These are phyloP conservation scores for Eudemis profundana DNA, from an alignment of 2,888 invertebrate species.

Conservation along the genomic window DNA sequence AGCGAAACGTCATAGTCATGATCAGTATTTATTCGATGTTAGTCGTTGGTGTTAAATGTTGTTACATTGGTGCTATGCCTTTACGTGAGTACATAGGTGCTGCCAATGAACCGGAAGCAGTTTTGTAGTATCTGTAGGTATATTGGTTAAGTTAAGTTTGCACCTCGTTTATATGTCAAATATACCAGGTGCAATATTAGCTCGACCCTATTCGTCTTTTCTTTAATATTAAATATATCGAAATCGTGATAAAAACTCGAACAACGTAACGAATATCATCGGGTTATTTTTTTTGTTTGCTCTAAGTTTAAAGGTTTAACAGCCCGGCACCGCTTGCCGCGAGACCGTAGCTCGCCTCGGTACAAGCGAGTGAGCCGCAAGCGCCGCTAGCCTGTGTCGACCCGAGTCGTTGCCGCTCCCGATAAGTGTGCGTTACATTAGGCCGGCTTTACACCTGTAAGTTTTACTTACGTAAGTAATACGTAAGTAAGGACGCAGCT, in stretches of 20 bases:
- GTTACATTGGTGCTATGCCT: constrained; percentile 34
- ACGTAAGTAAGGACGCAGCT: no score
- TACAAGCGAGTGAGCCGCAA: no score
- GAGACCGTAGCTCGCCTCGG: no score
- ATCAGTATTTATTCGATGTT: constrained; percentile 58
- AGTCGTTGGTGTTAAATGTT: constrained; percentile 41
- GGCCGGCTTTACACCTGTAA: no score
- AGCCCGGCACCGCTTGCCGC: no score
- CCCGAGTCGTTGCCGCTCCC: no score
- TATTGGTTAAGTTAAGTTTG: neutral
- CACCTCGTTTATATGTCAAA: neutral
- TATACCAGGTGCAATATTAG: neutral
- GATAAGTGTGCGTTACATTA: no score
- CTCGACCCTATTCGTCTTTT: neutral
- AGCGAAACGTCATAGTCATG: constrained; percentile 45
- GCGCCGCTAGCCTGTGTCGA: no score
- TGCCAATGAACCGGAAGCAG: neutral
- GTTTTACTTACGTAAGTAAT: no score
- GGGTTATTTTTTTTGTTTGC: no score
- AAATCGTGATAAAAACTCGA: neutral
- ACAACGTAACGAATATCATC: neutral
- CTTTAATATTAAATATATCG: neutral
- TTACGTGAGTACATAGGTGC: neutral
- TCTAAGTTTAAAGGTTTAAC: no score
- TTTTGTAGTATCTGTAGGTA: neutral